phyloP scores from a whole-genome alignment of 2,797 vertebrate genomes.

The Bradypus variegatus region DNA sequence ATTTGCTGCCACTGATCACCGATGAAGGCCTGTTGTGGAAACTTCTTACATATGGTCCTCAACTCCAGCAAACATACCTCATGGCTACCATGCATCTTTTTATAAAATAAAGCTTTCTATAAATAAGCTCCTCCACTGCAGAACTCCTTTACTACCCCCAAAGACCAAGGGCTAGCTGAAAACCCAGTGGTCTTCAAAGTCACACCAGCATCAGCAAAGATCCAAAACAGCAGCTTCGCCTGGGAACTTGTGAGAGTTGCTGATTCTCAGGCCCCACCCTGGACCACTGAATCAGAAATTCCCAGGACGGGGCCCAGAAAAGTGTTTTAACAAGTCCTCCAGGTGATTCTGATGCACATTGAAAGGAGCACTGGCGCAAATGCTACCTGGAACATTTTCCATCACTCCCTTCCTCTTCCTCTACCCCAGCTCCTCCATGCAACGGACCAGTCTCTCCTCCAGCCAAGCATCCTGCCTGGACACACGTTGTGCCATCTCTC shows the following conservation, averaged over 20 bases:
- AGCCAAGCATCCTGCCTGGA: not conserved
- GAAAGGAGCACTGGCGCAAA: not conserved
- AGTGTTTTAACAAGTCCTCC: not conserved
- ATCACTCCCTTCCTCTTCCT: not conserved
- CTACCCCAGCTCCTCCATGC: not conserved
- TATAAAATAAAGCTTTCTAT: not conserved
- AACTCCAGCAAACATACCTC: not conserved
- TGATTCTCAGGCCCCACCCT: not conserved
- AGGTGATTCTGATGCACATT: too few relatives aligned
- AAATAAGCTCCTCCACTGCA: not conserved
- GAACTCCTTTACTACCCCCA: not conserved
- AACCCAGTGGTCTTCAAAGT: not conserved
- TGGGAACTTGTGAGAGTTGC: not conserved
- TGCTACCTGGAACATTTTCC: too few relatives aligned
- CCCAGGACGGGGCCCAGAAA: not conserved
- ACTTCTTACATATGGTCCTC: not conserved
- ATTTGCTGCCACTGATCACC: not conserved
- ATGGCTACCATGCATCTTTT: not conserved
- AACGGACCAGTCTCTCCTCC: too few relatives aligned
- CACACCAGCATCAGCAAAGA: not conserved
- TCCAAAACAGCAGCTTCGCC: not conserved
- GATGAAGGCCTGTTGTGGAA: not conserved
- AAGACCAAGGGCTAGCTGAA: too few relatives aligned
- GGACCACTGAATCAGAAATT: not conserved
- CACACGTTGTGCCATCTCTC: not conserved